Percentiles rank a stretch among this genome's conserved stretches.
phyloP scores from a whole-genome alignment of 2,797 vertebrate genomes.

The Lutjanus campechanus region DNA sequence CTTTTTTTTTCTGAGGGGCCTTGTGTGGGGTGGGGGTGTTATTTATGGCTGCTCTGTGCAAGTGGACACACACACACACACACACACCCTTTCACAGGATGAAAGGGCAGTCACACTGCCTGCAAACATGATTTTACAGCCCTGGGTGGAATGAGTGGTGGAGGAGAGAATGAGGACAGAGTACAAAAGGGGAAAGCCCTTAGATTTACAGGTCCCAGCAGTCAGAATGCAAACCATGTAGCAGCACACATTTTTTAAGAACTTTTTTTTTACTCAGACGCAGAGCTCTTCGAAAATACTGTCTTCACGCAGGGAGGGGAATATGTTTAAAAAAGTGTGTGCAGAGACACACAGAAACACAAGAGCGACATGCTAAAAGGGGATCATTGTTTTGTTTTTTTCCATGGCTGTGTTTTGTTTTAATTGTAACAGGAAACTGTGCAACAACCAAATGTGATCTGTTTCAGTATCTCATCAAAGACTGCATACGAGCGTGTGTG shows the following conservation, averaged over 20 bases:
- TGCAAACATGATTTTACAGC: conserved; percentile 87
- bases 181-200: conserved; percentile 81
- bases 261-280: conserved; percentile 13
- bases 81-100: conserved; percentile 82
- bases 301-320: background rate
- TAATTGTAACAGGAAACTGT: conserved; percentile 63
- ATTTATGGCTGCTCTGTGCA: conserved; percentile 86
- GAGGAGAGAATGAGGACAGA: conserved; percentile 82
- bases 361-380: conserved; percentile 51
- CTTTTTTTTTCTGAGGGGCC: conserved; percentile 70
- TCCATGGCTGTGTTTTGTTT: conserved; percentile 57
- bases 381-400: conserved; percentile 61
- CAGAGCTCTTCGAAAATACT: conserved; percentile 12
- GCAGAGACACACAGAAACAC: conserved; percentile 11
- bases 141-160: conserved; percentile 84
- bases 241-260: conserved; percentile 53
- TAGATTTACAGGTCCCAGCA: conserved; percentile 77
- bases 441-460: conserved; percentile 71
- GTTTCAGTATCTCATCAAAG: conserved; percentile 76
- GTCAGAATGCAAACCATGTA: conserved; percentile 71
- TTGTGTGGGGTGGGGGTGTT: conserved; percentile 79
- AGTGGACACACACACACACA: conserved; percentile 71
- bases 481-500: conserved; percentile 57
- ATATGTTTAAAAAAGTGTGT: background rate
- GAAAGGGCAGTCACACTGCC: conserved; percentile 85